Base-by-base conservation (phyloP, 2,113 vertebrate genomes). In the Motacilla alba region DNA sequence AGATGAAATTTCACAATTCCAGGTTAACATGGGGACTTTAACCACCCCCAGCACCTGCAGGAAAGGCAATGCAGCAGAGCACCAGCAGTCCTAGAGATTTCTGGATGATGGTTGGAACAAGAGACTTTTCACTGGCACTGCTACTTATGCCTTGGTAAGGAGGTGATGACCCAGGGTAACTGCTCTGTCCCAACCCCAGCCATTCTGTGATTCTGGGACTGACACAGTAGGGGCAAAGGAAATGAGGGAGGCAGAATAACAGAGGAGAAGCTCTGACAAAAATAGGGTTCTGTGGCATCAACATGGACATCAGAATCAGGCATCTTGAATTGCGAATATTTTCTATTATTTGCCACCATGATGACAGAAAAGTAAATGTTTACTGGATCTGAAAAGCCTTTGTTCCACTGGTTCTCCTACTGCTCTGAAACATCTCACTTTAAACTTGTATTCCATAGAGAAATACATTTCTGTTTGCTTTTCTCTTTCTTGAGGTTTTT, bases 151-250 rank as follows among this genome's bases (percentile, higher is more conserved):
- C 56, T 68, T 4, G 0, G 35, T 14, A 44, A 31, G 43, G 80
- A 44, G 0, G 0, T 4, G 43, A 27, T 46, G 17, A 46, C 24
- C 13, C n/a, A 44, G 9, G 11, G 30, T 11, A 60, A 55, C 46
- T 22, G 41, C 6, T 83, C 18, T 69, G 78, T 12, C 8, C 4
- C 5, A 6, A 5, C 6, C 20, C 55, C 68, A 47, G 31, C 6
- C 28, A 53, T 46, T 22, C 28, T 23, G 7, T 11, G 22, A 39
- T 59, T 44, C 44, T n/a, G 31, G 18, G 39, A 18, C 26, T 55
- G 43, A 67, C 31, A 39, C 2, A 8, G 53, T 2, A 44, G 43
- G n/a, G 30, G 50, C 23, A 62, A 75, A 50, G 46, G 41, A 75
- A 86, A 58, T 7, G 9, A 72, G 18, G 31, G 19, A 68, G 28